Percentiles rank a stretch among this genome's conserved stretches.
Evolutionary conservation across 2,888 invertebrate genomes (phyloP).

Genomic region (Tolmerus cingulatus): DNA sequence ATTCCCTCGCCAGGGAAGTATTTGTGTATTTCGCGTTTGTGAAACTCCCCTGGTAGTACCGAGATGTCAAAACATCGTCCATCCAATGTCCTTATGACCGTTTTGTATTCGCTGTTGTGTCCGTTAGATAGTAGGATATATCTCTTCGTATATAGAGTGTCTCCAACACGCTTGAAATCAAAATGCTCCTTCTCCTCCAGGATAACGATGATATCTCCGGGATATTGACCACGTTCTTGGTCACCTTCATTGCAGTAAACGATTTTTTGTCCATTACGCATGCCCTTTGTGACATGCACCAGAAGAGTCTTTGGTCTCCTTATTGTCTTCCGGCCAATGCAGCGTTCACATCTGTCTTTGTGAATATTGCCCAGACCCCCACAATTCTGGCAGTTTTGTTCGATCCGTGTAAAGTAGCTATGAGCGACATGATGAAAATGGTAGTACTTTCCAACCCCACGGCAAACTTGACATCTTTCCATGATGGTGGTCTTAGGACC

Average conservation of each 20-base stretch:
- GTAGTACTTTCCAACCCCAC: conserved; percentile 81
- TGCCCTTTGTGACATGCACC: conserved; percentile 93
- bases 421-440: conserved; percentile 70
- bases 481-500: conserved; percentile 95
- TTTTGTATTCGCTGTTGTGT: conserved; percentile 97
- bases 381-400: conserved; percentile 87
- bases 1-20: conserved; percentile 93
- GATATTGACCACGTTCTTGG: conserved; percentile 91
- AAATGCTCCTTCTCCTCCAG: conserved; percentile 93
- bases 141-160: conserved; percentile 84
- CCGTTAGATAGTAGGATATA: conserved; percentile 88
- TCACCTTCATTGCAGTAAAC: conserved; percentile 94
- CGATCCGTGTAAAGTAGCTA: conserved; percentile 85
- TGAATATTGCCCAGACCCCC: conserved; percentile 83
- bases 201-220: conserved; percentile 95
- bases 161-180: conserved; percentile 70
- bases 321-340: conserved; percentile 88
- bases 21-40: conserved; percentile 91
- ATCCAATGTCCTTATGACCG: conserved; percentile 85
- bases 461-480: conserved; percentile 85
- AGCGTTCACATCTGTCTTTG: conserved; percentile 94
- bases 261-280: conserved; percentile 96
- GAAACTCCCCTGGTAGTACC: conserved; percentile 86
- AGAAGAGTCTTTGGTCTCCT: conserved; percentile 93
- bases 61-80: conserved; percentile 85